Evolutionary conservation across 2,113 vertebrate species (phyloP).

Genomic region (Trogon melanurus): DNA sequence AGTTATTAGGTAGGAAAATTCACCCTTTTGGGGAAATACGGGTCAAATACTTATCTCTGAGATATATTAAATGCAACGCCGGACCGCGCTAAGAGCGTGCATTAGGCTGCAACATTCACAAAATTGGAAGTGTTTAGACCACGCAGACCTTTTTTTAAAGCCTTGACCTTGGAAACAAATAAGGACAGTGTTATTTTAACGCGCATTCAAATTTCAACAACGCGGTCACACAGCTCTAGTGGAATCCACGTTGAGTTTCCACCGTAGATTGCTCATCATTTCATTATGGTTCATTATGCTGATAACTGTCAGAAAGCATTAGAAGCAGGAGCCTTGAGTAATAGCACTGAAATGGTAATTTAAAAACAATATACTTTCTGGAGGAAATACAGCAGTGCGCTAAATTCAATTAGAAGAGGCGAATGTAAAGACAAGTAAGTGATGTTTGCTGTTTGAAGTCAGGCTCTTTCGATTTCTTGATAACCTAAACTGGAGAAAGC

Average conservation of each 20-base stretch:
- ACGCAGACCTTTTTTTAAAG: slow-evolving; percentile 34
- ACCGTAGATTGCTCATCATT: slow-evolving; percentile 82
- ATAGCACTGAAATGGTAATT: slow-evolving; percentile 82
- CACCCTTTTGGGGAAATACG: background rate
- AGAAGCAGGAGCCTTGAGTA: slow-evolving; percentile 77
- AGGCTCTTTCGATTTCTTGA: slow-evolving; percentile 44
- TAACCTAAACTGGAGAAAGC: slow-evolving; percentile 53
- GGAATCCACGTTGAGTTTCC: slow-evolving; percentile 76
- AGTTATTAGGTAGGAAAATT: slow-evolving; percentile 39
- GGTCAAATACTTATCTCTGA: slow-evolving; percentile 40
- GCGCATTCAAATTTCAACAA: slow-evolving; percentile 77
- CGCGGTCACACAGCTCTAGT: slow-evolving; percentile 72
- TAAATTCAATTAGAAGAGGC: slow-evolving; percentile 80
- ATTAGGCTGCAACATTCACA: slow-evolving; percentile 23
- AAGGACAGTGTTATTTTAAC: slow-evolving; percentile 78
- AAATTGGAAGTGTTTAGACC: slow-evolving; percentile 44
- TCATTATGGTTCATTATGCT: slow-evolving; percentile 85
- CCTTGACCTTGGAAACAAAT: slow-evolving; percentile 80
- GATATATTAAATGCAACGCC: background rate
- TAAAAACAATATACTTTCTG: slow-evolving; percentile 85
- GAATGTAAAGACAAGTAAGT: slow-evolving; percentile 71
- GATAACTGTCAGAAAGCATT: slow-evolving; percentile 85
- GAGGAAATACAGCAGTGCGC: slow-evolving; percentile 72
- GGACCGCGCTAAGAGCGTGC: background rate
- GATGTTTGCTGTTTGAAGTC: slow-evolving; percentile 50